These are phyloP conservation scores for Siphonodentalium dalli DNA, from an alignment of 2,888 invertebrate genomes.

Conservation along the genomic window DNA sequence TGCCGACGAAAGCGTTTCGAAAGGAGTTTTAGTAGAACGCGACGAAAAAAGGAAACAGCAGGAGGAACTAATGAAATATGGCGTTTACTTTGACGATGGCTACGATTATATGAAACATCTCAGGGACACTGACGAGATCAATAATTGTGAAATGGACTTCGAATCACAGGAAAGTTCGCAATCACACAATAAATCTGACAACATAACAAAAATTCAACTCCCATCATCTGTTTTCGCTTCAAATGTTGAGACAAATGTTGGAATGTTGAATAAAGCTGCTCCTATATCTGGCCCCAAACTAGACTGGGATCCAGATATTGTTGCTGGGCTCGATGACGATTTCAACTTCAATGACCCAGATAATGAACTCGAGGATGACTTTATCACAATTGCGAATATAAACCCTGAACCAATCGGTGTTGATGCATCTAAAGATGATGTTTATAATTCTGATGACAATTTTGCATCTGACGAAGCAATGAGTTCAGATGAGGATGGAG, in stretches of 20 bases:
- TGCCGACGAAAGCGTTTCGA: conserved; percentile 87
- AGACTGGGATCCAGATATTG: conserved; percentile 88
- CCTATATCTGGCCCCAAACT: conserved; percentile 68
- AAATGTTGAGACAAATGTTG: conserved; percentile 81
- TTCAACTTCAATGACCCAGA: conserved; percentile 84
- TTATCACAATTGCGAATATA: conserved; percentile 81
- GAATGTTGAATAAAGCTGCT: conserved; percentile 82
- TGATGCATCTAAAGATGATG: conserved; percentile 30
- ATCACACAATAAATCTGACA: neutral
- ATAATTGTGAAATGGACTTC: conserved; percentile 27
- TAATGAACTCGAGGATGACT: conserved; percentile 90
- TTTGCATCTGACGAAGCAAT: conserved; percentile 1
- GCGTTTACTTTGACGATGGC: conserved; percentile 92
- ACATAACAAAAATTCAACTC: conserved; percentile 67
- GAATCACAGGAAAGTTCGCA: too few species aligned
- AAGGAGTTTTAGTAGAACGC: conserved; percentile 74
- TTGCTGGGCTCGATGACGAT: conserved; percentile 92
- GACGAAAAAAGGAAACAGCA: conserved; percentile 29
- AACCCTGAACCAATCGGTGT: conserved; percentile 34
- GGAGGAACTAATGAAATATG: conserved; percentile 79
- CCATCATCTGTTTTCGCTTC: conserved; percentile 91
- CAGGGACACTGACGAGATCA: conserved; percentile 59
- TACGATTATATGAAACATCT: conserved; percentile 95
- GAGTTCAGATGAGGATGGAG: conserved; percentile 17
- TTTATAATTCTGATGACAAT: conserved; percentile 28